A percentile compares a stretch with the other conserved stretches of the same genome.
Conservation (phyloP, 35 echinoderm and acorn worm genomes). For the Eucidaris tribuloides region DNA sequence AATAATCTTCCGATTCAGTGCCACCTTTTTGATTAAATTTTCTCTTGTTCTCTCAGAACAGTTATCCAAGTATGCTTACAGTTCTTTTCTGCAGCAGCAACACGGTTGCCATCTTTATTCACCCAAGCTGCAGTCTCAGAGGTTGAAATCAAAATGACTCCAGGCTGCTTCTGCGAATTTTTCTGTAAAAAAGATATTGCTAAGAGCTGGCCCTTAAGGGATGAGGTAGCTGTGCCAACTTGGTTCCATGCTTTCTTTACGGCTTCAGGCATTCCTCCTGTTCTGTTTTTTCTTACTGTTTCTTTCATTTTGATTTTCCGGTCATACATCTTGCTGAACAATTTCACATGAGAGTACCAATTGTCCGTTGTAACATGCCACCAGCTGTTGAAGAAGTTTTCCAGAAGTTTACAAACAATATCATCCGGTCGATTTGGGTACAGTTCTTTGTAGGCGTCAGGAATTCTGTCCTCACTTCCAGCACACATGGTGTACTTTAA, state of each 20-base stretch:
- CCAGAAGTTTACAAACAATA: not conserved
- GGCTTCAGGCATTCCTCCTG: not conserved
- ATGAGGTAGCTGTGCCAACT: not conserved
- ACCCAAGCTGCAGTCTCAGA: not conserved
- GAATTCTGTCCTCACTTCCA: too few relatives aligned
- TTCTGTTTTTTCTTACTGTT: slow-evolving; percentile 5
- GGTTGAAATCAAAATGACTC: not conserved
- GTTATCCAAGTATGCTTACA: too few relatives aligned
- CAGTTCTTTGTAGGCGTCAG: too few relatives aligned
- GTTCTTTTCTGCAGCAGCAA: too few relatives aligned
- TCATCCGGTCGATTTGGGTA: not conserved
- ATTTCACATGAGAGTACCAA: not conserved
- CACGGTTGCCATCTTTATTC: too few relatives aligned
- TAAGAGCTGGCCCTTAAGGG: not conserved
- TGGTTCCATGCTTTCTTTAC: not conserved
- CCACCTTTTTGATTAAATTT: too few relatives aligned
- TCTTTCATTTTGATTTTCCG: not conserved
- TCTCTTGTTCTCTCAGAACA: too few relatives aligned
- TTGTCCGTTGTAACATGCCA: not conserved
- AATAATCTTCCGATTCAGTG: too few relatives aligned
- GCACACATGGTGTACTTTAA: too few relatives aligned
- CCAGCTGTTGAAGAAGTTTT: not conserved
- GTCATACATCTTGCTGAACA: not conserved
- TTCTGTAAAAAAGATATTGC: not conserved
- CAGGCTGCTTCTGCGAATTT: not conserved